These are phyloP conservation scores for Pangasianodon gigas DNA, from an alignment of 2,113 vertebrate species.

Conservation along the genomic window DNA sequence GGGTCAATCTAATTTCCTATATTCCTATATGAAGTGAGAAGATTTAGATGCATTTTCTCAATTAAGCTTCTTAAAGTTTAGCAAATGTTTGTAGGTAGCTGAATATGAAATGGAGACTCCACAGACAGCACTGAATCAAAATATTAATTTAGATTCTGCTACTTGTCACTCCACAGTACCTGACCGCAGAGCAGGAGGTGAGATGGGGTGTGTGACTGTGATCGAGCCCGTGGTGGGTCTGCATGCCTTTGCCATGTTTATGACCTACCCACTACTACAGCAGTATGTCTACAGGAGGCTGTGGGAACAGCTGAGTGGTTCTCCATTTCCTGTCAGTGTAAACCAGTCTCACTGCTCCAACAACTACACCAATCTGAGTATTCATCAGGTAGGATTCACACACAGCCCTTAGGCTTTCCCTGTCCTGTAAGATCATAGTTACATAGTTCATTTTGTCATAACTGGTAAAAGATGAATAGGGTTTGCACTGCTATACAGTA, in stretches of 20 bases:
- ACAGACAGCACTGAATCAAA: not conserved
- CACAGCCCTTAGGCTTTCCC: not conserved
- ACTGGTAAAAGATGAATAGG: not conserved
- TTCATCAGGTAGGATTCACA: constrained; percentile 43
- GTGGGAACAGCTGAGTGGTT: constrained; percentile 73
- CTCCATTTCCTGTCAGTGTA: constrained; percentile 58
- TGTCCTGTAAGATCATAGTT: not conserved
- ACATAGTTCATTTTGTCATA: not conserved
- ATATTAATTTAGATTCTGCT: not conserved
- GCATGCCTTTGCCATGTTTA: constrained; percentile 68
- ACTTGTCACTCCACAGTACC: not conserved
- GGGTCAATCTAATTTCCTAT: not conserved
- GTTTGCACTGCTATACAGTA: not conserved
- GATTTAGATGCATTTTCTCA: not conserved
- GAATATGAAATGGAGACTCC: not conserved
- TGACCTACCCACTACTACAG: constrained; percentile 69
- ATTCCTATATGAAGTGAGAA: not conserved
- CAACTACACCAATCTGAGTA: constrained; percentile 45
- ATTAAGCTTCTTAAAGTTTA: not conserved
- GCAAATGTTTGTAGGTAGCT: not conserved
- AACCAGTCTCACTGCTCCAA: constrained; percentile 63
- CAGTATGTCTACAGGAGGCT: constrained; percentile 80
- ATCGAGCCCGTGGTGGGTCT: constrained; percentile 79
- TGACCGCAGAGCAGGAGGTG: not conserved
- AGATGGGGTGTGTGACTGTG: constrained; percentile 69